Conservation (phyloP, 2,113 vertebrate genomes). For the Promerops cafer region DNA sequence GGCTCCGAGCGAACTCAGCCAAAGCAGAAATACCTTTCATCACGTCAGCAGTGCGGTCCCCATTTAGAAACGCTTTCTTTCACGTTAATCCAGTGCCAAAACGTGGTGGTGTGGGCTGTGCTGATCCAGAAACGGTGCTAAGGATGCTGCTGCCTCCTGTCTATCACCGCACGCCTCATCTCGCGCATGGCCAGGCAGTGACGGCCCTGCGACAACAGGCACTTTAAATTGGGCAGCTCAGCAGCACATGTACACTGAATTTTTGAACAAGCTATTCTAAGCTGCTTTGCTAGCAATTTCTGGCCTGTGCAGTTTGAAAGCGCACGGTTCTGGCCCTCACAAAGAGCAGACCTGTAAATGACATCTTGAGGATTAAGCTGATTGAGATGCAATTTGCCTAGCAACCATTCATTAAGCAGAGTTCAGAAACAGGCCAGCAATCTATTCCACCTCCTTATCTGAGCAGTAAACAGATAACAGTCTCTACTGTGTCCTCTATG, state of each 20-base stretch:
- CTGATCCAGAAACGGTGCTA: not conserved
- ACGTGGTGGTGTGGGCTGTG: not conserved
- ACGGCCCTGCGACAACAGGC: not conserved
- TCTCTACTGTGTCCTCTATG: constrained; percentile 71
- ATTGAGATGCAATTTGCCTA: constrained; percentile 82
- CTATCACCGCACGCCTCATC: not conserved
- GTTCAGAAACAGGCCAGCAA: constrained; percentile 79
- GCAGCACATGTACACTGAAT: constrained; percentile 30
- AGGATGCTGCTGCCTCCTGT: constrained; percentile 10
- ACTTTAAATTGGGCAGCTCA: constrained; percentile 34
- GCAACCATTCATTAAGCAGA: constrained; percentile 80
- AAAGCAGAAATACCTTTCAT: constrained; percentile 13
- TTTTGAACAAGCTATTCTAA: constrained; percentile 44
- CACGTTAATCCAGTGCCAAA: constrained; percentile 15
- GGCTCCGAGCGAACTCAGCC: not conserved
- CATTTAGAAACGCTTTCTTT: not conserved
- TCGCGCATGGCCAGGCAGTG: not conserved
- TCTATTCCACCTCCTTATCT: constrained; percentile 82
- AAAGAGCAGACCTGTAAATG: constrained; percentile 78
- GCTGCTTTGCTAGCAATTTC: constrained; percentile 61
- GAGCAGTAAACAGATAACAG: constrained; percentile 80
- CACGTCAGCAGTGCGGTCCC: not conserved
- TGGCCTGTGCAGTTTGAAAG: constrained; percentile 41
- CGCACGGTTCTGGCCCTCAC: constrained; percentile 56
- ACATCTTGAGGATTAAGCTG: constrained; percentile 81